phyloP scores from a whole-genome alignment of 2,888 invertebrate genomes.

The Ornithoptera priamus region DNA sequence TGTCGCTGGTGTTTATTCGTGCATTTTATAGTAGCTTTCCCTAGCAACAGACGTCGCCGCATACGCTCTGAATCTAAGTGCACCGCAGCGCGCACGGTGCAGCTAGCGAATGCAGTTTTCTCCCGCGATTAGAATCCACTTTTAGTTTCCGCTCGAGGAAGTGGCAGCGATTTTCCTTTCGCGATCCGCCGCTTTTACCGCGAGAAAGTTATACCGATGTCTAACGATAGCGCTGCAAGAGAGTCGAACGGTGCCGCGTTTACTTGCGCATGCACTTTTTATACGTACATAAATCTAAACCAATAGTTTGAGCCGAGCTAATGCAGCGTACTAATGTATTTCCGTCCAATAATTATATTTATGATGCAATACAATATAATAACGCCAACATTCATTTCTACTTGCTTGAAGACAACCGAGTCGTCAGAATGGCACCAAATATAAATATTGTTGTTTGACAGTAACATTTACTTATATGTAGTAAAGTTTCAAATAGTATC shows the following conservation, averaged over 20 bases:
- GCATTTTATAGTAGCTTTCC: conserved; percentile 27
- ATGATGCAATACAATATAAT: too few species aligned
- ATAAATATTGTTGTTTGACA: too few species aligned
- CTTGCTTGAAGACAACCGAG: too few species aligned
- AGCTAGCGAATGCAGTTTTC: conserved; percentile 60
- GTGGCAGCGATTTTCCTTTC: conserved; percentile 72
- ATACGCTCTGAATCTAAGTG: conserved; percentile 10
- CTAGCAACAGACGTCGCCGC: conserved; percentile 49
- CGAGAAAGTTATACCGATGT: conserved; percentile 22
- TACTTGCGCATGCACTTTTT: neutral
- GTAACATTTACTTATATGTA: too few species aligned
- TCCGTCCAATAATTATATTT: too few species aligned
- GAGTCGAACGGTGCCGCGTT: neutral
- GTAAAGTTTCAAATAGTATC: too few species aligned
- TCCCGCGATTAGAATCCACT: conserved; percentile 64
- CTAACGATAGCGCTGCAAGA: conserved; percentile 12
- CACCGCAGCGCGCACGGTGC: conserved; percentile 32
- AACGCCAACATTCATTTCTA: too few species aligned
- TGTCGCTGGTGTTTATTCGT: conserved; percentile 41
- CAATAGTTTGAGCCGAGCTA: too few species aligned
- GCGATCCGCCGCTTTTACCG: conserved; percentile 69
- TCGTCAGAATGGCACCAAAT: too few species aligned
- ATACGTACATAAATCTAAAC: too few species aligned
- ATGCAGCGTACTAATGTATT: too few species aligned
- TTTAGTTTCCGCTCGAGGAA: conserved; percentile 78